Conservation (phyloP, 1,140 invertebrate species). For the Papilio machaon region DNA sequence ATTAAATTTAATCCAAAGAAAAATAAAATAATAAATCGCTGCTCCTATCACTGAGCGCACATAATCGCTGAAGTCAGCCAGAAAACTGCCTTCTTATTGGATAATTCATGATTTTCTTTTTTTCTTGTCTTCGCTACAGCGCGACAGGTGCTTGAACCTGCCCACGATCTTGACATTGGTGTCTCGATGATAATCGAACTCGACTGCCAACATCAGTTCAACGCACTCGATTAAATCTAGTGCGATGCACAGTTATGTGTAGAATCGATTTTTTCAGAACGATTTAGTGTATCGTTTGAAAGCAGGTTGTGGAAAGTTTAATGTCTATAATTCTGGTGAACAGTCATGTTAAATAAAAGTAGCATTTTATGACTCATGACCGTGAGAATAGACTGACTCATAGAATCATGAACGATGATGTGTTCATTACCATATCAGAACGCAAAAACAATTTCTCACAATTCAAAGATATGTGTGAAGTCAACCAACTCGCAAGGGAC, state of each 20-base stretch:
- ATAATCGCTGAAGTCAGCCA: conserved; percentile 51
- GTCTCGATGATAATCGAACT: conserved; percentile 49
- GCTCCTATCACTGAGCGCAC: conserved; percentile 40
- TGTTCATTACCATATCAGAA: too few relatives aligned
- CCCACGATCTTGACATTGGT: conserved; percentile 73
- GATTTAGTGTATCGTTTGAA: conserved; percentile 32
- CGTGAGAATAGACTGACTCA: conserved; percentile 13
- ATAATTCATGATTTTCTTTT: conserved; percentile 78
- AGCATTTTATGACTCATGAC: conserved; percentile 3
- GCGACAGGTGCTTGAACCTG: conserved; percentile 75
- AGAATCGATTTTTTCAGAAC: conserved; percentile 52
- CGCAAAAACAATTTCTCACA: too few relatives aligned
- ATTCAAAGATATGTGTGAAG: too few relatives aligned
- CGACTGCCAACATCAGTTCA: conserved; percentile 54
- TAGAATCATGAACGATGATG: neutral
- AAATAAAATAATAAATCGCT: conserved; percentile 40
- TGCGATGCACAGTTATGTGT: conserved; percentile 49
- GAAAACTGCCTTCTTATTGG: conserved; percentile 76
- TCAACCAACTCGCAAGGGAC: too few relatives aligned
- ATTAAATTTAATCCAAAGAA: neutral
- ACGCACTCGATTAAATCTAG: conserved; percentile 52
- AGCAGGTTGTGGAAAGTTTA: neutral
- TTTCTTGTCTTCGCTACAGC: conserved; percentile 45
- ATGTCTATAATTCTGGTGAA: neutral
- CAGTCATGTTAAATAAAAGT: conserved; percentile 32